Percentiles rank a stretch among this genome's conserved stretches.
phyloP scores from a whole-genome alignment of 1,140 invertebrate species.

The Alviniconcha marisindica region DNA sequence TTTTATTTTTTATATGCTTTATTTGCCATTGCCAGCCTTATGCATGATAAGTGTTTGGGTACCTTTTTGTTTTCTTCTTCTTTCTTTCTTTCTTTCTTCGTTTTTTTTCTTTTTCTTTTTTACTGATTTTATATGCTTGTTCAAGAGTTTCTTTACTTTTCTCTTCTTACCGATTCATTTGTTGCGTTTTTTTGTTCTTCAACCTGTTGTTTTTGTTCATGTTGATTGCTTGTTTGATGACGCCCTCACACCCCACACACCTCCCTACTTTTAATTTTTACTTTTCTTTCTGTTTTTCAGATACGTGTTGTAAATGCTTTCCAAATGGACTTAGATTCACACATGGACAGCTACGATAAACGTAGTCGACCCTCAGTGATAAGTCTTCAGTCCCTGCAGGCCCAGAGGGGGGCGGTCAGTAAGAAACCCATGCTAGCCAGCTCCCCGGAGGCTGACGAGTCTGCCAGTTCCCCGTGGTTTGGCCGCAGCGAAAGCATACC shows the following conservation, averaged over 20 bases:
- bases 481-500: constrained; percentile 71
- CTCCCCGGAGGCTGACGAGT: constrained; percentile 69
- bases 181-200: neutral
- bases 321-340: constrained; percentile 96
- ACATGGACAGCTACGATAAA: constrained; percentile 83
- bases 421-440: constrained; percentile 69
- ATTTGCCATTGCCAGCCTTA: no score
- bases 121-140: no score
- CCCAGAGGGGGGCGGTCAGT: constrained; percentile 57
- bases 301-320: constrained; percentile 99
- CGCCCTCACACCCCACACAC: neutral
- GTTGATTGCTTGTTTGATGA: neutral
- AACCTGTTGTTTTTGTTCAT: neutral
- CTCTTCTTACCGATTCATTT: neutral
- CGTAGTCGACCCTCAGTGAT: constrained; percentile 74
- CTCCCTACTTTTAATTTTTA: constrained; percentile 34
- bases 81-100: no score
- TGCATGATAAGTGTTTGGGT: no score
- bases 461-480: constrained; percentile 59
- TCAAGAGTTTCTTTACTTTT: neutral
- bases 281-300: constrained; percentile 81
- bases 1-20: no score
- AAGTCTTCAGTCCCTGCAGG: constrained; percentile 73
- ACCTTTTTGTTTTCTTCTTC: no score
- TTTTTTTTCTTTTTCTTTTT: neutral